A percentile compares a stretch with the other conserved stretches of the same genome.
Conservation (phyloP, 2,888 invertebrate species). For the Coenonympha arcania region DNA sequence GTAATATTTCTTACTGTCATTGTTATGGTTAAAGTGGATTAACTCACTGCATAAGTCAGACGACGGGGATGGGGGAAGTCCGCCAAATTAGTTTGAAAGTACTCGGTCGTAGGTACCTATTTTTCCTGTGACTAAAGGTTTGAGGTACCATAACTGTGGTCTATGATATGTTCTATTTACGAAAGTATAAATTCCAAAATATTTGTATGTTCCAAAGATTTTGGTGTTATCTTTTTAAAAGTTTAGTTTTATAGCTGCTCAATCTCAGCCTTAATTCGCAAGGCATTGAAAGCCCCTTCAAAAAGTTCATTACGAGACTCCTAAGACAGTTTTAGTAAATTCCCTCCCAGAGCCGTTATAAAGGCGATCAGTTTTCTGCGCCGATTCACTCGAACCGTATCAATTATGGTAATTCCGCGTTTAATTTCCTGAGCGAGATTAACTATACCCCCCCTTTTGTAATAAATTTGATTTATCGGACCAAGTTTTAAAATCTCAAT, state of each 20-base stretch:
- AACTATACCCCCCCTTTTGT: conserved; percentile 53
- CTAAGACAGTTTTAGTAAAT: conserved; percentile 41
- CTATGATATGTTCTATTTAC: no score
- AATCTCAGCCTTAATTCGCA: neutral
- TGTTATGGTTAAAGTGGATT: no score
- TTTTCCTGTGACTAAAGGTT: no score
- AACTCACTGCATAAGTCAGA: no score
- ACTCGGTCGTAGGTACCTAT: no score
- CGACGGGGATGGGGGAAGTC: no score
- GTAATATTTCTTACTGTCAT: no score
- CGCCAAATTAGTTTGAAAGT: no score
- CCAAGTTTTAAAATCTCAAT: conserved; percentile 49
- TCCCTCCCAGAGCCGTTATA: conserved; percentile 41
- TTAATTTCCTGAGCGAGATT: conserved; percentile 72
- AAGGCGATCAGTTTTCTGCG: conserved; percentile 65
- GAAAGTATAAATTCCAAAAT: no score
- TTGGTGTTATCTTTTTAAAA: no score
- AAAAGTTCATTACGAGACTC: conserved; percentile 42
- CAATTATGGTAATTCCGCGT: conserved; percentile 71
- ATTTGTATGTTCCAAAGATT: no score
- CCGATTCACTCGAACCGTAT: conserved; percentile 65
- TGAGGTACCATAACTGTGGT: no score
- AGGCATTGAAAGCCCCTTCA: conserved; percentile 6
- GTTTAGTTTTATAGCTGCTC: conserved; percentile 1
- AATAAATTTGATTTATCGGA: conserved; percentile 67